Evolutionary conservation across 2,888 invertebrate species (phyloP).

Genomic region (Tenodera sinensis): DNA sequence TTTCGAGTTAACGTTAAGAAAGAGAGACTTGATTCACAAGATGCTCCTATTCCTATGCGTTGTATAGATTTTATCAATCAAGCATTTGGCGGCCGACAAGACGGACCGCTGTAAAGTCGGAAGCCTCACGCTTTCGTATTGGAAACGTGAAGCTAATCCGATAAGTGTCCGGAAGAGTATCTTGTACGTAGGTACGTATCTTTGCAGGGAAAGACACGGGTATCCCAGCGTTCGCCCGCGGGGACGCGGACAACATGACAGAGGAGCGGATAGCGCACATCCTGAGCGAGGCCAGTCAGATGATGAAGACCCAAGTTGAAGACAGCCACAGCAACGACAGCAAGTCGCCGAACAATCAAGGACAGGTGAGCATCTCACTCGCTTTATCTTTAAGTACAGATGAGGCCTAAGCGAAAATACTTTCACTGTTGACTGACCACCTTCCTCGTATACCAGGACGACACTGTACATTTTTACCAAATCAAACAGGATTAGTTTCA

Average conservation of each 20-base stretch:
- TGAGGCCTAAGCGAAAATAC: too few species aligned
- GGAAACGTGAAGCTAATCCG: not conserved
- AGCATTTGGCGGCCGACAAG: not conserved
- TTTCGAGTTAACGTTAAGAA: too few species aligned
- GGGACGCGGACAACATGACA: slow-evolving; percentile 71
- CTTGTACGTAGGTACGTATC: slow-evolving; percentile 36
- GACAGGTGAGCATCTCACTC: slow-evolving; percentile 35
- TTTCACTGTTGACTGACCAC: too few species aligned
- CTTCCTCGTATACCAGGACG: too few species aligned
- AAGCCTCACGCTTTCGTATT: not conserved
- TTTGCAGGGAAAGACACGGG: slow-evolving; percentile 78
- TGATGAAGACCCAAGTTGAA: slow-evolving; percentile 65
- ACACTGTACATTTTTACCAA: too few species aligned
- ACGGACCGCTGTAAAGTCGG: not conserved
- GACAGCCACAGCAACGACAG: slow-evolving; percentile 77
- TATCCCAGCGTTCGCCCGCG: slow-evolving; percentile 72
- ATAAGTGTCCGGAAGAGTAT: not conserved
- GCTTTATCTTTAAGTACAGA: too few species aligned
- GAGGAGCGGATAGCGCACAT: slow-evolving; percentile 94
- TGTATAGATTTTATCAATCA: not conserved
- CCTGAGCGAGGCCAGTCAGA: slow-evolving; percentile 85
- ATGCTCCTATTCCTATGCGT: not conserved
- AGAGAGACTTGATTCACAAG: too few species aligned
- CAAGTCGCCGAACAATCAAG: slow-evolving; percentile 58
- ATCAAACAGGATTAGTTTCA: too few species aligned